phyloP scores from a whole-genome alignment of 2,113 vertebrate genomes.

The Picathartes gymnocephalus region DNA sequence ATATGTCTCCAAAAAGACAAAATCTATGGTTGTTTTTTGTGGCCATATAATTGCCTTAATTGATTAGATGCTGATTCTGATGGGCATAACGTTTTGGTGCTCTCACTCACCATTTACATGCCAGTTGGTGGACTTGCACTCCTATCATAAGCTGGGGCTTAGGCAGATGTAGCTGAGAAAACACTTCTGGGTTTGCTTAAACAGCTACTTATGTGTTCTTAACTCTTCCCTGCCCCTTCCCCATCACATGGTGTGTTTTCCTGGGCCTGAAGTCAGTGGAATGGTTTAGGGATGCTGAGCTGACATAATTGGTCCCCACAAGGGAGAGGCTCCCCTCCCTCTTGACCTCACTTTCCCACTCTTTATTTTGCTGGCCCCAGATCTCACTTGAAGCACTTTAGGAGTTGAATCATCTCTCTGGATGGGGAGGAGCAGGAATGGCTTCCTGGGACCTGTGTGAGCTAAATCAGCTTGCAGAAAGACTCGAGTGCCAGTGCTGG shows the following conservation, averaged over 20 bases:
- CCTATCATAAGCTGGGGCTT: not conserved
- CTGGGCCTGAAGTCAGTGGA: not conserved
- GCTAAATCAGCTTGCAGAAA: not conserved
- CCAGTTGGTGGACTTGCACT: not conserved
- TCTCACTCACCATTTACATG: not conserved
- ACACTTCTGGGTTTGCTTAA: not conserved
- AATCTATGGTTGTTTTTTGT: not conserved
- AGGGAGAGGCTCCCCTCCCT: conserved; percentile 21
- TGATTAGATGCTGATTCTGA: not conserved
- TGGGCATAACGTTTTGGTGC: not conserved
- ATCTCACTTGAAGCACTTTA: not conserved
- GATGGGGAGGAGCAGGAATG: not conserved
- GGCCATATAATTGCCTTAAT: not conserved
- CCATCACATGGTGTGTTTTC: not conserved
- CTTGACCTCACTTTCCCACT: not conserved
- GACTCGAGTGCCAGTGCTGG: not conserved
- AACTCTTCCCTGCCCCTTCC: not conserved
- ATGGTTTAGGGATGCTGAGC: not conserved
- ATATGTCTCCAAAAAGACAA: not conserved
- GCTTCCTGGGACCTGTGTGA: not conserved
- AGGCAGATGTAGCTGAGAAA: not conserved
- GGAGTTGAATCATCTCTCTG: conserved; percentile 6
- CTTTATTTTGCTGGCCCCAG: not conserved
- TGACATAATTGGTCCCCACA: not conserved
- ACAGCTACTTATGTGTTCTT: not conserved